Evolutionary conservation across 2,797 vertebrate species (phyloP).

Genomic region (Sebastes elongatus): DNA sequence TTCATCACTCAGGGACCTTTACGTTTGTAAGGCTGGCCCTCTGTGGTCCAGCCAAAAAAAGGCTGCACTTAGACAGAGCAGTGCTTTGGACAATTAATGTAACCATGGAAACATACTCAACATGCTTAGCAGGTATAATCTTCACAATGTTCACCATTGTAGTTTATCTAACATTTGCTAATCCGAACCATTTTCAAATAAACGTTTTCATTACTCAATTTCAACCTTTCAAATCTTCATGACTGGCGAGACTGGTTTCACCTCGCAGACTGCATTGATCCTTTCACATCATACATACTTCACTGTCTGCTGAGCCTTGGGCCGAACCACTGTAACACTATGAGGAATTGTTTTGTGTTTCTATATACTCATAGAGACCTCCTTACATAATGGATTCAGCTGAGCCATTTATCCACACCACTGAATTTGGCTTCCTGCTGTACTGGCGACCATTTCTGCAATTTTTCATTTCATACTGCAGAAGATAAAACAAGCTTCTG

Average conservation of each 20-base stretch:
- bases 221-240: neutral
- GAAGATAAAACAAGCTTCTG: slow-evolving; percentile 11
- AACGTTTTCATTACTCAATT: neutral
- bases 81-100: neutral
- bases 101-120: neutral
- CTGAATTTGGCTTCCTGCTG: slow-evolving; percentile 12
- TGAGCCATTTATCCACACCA: slow-evolving; percentile 21
- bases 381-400: slow-evolving; percentile 26
- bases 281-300: neutral
- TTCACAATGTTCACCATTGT: neutral
- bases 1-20: too few relatives aligned
- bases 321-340: neutral
- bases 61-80: neutral
- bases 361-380: slow-evolving; percentile 3
- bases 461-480: slow-evolving; percentile 11
- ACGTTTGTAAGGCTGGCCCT: fast-evolving
- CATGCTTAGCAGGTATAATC: too few relatives aligned
- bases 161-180: too few relatives aligned
- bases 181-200: too few relatives aligned
- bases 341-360: slow-evolving; percentile 8
- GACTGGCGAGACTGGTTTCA: neutral
- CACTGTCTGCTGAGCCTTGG: neutral
- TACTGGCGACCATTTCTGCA: neutral
- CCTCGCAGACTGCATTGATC: neutral
- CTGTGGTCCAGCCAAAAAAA: too few relatives aligned